phyloP scores from a whole-genome alignment of 2,113 vertebrate genomes.

The Petaurus breviceps region DNA sequence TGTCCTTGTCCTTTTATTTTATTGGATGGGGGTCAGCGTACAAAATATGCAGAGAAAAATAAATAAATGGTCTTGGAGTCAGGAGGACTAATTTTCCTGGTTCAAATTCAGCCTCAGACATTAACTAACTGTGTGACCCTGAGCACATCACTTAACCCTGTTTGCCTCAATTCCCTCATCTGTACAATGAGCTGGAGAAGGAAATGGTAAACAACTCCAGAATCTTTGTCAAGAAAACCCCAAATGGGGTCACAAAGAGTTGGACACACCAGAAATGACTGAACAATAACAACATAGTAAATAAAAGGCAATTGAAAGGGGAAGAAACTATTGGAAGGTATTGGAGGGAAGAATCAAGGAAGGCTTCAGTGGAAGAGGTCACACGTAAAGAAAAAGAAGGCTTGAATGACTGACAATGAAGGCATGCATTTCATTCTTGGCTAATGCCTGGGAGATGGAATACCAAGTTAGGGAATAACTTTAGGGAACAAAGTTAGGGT shows the following conservation, averaged over 20 bases:
- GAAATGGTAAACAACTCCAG: too few species aligned
- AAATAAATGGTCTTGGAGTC: not conserved
- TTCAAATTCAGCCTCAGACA: not conserved
- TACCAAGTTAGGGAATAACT: not conserved
- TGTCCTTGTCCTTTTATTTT: not conserved
- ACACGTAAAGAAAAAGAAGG: not conserved
- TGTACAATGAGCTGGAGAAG: not conserved
- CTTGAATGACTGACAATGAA: not conserved
- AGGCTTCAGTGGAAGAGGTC: not conserved
- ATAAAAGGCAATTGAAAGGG: not conserved
- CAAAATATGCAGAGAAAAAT: not conserved
- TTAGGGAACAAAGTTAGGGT: too few species aligned
- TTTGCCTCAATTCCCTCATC: not conserved
- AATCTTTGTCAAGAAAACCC: not conserved
- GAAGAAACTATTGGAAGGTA: not conserved
- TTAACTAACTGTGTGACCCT: not conserved
- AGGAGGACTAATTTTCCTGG: not conserved
- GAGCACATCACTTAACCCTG: not conserved
- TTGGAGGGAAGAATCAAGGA: not conserved
- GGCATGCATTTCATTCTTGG: too few species aligned
- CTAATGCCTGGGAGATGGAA: not conserved
- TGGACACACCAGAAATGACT: not conserved
- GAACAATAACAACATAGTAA: not conserved
- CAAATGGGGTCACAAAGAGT: not conserved
- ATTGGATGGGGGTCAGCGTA: not conserved